Conservation (phyloP, 2,888 invertebrate species). For the Andricus quercusramuli region DNA sequence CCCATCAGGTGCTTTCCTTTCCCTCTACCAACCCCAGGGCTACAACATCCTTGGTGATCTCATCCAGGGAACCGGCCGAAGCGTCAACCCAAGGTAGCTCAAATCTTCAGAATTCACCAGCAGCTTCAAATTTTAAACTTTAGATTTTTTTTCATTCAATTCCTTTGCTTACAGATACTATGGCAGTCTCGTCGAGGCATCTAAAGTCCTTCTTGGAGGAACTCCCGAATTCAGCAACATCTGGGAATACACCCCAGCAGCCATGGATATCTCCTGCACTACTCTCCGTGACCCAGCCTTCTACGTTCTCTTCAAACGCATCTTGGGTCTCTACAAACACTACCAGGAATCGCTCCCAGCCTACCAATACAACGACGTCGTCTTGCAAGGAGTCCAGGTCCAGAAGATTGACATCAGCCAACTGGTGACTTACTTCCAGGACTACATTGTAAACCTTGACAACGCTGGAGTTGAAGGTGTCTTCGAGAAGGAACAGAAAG, state of each 20-base stretch:
- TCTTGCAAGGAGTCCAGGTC: conserved; percentile 83
- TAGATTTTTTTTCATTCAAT: too few relatives aligned
- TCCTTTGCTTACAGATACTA: conserved; percentile 77
- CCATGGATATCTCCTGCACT: conserved; percentile 84
- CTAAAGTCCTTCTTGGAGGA: conserved; percentile 83
- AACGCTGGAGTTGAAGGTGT: conserved; percentile 70
- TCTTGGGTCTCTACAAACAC: conserved; percentile 75
- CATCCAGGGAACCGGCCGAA: conserved; percentile 84
- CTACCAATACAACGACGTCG: conserved; percentile 83
- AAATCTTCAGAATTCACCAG: too few relatives aligned
- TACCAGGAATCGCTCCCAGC: conserved; percentile 82
- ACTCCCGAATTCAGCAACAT: conserved; percentile 67
- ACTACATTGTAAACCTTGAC: conserved; percentile 83
- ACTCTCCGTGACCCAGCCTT: conserved; percentile 85
- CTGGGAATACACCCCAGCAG: conserved; percentile 81
- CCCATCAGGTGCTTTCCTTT: conserved; percentile 80
- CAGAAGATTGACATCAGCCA: conserved; percentile 84
- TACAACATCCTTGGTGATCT: conserved; percentile 84
- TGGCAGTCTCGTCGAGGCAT: conserved; percentile 81
- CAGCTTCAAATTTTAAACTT: too few relatives aligned
- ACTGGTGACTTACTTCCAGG: conserved; percentile 85
- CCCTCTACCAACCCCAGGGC: conserved; percentile 82
- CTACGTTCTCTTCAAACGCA: conserved; percentile 84
- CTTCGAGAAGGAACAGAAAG: conserved; percentile 47
- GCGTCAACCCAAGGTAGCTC: conserved; percentile 79